Evolutionary conservation across 2,797 vertebrate genomes (phyloP).

Genomic region (Xyrichtys novacula): DNA sequence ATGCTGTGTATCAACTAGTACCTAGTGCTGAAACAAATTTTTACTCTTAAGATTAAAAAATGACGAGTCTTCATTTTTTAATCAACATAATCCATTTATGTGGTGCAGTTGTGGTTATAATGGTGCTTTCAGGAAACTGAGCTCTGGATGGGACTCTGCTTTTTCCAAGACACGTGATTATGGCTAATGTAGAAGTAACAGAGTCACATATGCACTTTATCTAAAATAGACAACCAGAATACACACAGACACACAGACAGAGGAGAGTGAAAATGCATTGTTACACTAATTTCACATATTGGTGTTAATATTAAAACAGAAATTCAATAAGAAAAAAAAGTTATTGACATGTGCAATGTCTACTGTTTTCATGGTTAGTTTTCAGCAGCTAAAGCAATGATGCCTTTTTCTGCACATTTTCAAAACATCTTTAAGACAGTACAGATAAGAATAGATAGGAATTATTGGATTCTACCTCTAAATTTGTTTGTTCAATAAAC

Average conservation of each 20-base stretch:
- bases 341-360: constrained; percentile 27
- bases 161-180: constrained; percentile 31
- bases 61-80: background rate
- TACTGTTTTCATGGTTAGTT: background rate
- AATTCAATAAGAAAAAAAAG: constrained; percentile 1
- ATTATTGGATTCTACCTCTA: constrained; percentile 28
- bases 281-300: constrained; percentile 6
- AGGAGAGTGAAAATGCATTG: background rate
- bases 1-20: background rate
- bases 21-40: background rate
- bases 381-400: background rate
- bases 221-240: constrained; percentile 41
- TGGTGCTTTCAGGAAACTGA: constrained; percentile 50
- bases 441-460: constrained; percentile 6
- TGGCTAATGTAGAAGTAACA: constrained; percentile 39
- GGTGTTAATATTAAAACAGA: constrained; percentile 3
- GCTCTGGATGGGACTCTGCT: constrained; percentile 56
- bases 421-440: constrained; percentile 3
- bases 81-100: background rate
- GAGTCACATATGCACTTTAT: constrained; percentile 71
- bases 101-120: constrained; percentile 29
- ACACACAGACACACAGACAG: constrained; percentile 11
- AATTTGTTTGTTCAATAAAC: constrained; percentile 3
- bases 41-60: constrained; percentile 1
- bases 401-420: constrained; percentile 26